Percentiles rank a stretch among this genome's conserved stretches.
phyloP scores from a whole-genome alignment of 2,888 invertebrate species.

The Ophion costatus region DNA sequence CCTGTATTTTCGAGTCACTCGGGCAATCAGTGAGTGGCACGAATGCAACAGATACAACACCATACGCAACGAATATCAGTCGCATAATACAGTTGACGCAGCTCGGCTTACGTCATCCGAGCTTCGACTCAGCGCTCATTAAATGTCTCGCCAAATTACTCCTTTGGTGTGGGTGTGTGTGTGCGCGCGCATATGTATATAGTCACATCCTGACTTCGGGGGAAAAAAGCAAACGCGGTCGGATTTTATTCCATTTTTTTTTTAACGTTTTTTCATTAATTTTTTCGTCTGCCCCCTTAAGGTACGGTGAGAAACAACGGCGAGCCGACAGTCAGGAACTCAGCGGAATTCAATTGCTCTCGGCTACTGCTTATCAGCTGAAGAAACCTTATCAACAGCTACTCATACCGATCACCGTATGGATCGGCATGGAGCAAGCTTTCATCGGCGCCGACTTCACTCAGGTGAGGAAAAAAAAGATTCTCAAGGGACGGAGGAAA shows the following conservation, averaged over 20 bases:
- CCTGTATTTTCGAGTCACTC: not conserved
- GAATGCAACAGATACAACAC: not conserved
- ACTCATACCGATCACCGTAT: conserved; percentile 96
- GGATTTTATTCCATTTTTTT: not conserved
- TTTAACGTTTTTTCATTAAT: conserved; percentile 44
- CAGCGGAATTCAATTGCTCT: conserved; percentile 91
- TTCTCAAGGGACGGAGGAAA: too few relatives aligned
- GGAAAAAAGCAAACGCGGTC: not conserved
- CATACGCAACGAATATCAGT: not conserved
- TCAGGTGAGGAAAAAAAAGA: conserved; percentile 85
- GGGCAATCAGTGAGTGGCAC: not conserved
- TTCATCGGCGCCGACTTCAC: conserved; percentile 97
- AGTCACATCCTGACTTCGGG: too few relatives aligned
- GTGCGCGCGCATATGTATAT: too few relatives aligned
- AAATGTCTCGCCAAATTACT: not conserved
- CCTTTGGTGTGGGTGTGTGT: too few relatives aligned
- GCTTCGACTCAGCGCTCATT: not conserved
- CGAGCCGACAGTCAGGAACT: conserved; percentile 90
- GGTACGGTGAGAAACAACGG: conserved; percentile 94
- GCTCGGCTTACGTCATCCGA: not conserved
- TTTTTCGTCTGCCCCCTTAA: conserved; percentile 78
- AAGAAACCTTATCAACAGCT: conserved; percentile 96
- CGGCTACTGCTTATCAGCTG: conserved; percentile 95
- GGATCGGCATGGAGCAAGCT: conserved; percentile 99
- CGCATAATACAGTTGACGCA: conserved; percentile 6